Base-by-base conservation (phyloP, 2,888 invertebrate species). In the Vannuccia rotundouncinata region DNA sequence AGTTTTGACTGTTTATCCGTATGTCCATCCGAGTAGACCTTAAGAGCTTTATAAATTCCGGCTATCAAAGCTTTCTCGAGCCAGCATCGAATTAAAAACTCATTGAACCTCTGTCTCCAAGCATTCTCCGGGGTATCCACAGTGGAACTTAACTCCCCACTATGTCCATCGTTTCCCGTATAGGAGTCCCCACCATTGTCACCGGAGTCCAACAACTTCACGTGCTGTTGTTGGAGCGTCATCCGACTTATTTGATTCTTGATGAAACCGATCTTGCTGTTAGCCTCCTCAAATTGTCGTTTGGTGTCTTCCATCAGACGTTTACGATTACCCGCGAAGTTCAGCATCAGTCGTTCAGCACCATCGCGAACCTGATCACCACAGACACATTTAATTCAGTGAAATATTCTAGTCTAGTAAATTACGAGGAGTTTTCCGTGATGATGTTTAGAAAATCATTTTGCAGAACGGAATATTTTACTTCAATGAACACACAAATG, bases 341-440 rank as follows among this genome's bases (percentile, higher is more conserved):
- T 13, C 2, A 29, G 31, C 1, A 31, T 2, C 29, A 76, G 76
- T n/a, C 30, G 17, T 78, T 79, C 31, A 31, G 76, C 75, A 2
- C 78, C 78, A 31, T 30, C 22, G n/a, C 78, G 77, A 0, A 76
- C 74, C 31, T 79, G 31, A n/a, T n/a, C n/a, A n/a, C n/a, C n/a
- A n/a, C n/a, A n/a, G n/a, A n/a, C n/a, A n/a, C n/a, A n/a, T n/a
- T n/a, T n/a, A n/a, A n/a, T n/a, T n/a, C n/a, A n/a, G n/a, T n/a
- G n/a, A n/a, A n/a, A n/a, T n/a, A n/a, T n/a, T n/a, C n/a, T n/a
- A n/a, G n/a, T n/a, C n/a, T n/a, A n/a, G n/a, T n/a, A n/a, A n/a
- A n/a, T n/a, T n/a, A n/a, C n/a, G n/a, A n/a, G n/a, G n/a, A n/a
- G n/a, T n/a, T n/a, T n/a, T n/a, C n/a, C n/a, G n/a, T n/a, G n/a